Conservation (phyloP, 2,797 vertebrate genomes). For the Emydoidea blandingii region DNA sequence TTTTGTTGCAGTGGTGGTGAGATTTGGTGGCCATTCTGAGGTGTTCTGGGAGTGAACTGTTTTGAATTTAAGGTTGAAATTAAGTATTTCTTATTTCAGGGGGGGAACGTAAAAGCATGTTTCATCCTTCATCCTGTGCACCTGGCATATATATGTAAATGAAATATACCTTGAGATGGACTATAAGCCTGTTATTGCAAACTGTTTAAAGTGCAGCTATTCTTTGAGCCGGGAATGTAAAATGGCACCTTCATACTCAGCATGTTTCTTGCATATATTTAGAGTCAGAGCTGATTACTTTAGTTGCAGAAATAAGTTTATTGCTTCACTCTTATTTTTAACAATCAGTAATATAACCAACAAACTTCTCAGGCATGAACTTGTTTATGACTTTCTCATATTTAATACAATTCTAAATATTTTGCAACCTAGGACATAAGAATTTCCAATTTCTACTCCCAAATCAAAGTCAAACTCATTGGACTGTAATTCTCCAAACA, state of each 20-base stretch:
- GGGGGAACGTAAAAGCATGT: neutral
- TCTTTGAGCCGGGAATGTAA: neutral
- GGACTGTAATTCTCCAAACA: neutral
- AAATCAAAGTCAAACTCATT: neutral
- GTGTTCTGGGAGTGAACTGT: neutral
- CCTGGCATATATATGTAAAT: neutral
- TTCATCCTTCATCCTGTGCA: neutral
- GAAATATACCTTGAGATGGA: neutral
- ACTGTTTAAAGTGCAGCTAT: neutral
- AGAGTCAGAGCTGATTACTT: neutral
- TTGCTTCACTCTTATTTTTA: neutral
- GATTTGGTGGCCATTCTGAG: neutral
- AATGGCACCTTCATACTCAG: neutral
- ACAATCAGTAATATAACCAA: neutral
- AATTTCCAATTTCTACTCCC: neutral
- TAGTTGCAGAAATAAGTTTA: neutral
- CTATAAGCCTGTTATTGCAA: neutral
- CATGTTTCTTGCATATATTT: neutral
- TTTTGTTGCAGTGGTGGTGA: neutral
- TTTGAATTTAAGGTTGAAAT: conserved; percentile 18
- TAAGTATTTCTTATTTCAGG: neutral
- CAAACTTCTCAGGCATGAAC: neutral
- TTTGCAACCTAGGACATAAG: neutral
- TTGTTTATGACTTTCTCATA: neutral
- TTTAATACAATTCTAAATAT: neutral